phyloP scores from a whole-genome alignment of 2,797 vertebrate species.

The Mus spretus region DNA sequence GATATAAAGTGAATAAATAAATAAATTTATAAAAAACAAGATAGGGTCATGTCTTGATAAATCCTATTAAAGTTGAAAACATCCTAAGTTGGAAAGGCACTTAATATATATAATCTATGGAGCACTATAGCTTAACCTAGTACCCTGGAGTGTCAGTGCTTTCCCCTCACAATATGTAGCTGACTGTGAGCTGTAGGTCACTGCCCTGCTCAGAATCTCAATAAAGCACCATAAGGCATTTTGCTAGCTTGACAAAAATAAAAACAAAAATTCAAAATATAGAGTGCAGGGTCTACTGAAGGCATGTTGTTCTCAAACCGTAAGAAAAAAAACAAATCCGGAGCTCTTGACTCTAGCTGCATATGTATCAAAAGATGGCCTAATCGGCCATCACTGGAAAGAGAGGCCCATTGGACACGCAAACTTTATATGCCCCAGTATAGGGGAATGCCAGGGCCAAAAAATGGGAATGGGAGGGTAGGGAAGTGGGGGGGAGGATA shows the following conservation, averaged over 20 bases:
- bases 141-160: neutral
- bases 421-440: too few relatives aligned
- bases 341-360: too few relatives aligned
- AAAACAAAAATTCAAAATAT: conserved; percentile 27
- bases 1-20: neutral
- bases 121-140: neutral
- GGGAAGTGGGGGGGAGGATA: too few relatives aligned
- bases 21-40: neutral
- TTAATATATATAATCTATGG: neutral
- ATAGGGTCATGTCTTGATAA: neutral
- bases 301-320: neutral
- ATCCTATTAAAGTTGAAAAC: neutral
- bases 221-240: neutral
- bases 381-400: too few relatives aligned
- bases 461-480: too few relatives aligned
- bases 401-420: too few relatives aligned
- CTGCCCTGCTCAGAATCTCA: neutral
- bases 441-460: too few relatives aligned
- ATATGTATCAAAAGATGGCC: too few relatives aligned
- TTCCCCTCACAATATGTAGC: neutral
- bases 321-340: neutral
- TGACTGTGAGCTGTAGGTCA: neutral
- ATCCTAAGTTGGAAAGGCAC: neutral
- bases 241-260: neutral
- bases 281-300: neutral